Evolutionary conservation across 2,113 vertebrate genomes (phyloP).

Genomic region (Pterophyllum scalare): DNA sequence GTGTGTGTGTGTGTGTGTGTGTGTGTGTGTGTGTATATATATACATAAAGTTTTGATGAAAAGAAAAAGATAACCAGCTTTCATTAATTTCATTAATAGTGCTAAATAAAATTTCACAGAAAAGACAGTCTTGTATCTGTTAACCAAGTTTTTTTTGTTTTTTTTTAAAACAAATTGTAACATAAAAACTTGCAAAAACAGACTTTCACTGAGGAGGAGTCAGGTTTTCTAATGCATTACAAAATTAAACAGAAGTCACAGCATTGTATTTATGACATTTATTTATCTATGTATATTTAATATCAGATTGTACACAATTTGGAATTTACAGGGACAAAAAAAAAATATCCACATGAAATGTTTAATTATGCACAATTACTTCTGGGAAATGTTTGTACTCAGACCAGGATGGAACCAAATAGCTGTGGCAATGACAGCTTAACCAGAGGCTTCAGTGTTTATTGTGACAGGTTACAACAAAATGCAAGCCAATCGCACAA

Average conservation of each 20-base stretch:
- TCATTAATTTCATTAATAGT: neutral
- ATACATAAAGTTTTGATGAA: too few species aligned
- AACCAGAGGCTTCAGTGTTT: slow-evolving; percentile 3
- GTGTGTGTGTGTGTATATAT: too few species aligned
- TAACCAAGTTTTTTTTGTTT: neutral
- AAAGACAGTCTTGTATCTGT: too few species aligned
- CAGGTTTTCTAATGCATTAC: neutral
- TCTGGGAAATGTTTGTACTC: slow-evolving; percentile 45
- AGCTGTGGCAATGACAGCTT: slow-evolving; percentile 16
- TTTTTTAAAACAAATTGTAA: neutral
- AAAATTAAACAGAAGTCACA: slow-evolving; percentile 32
- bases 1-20: too few species aligned
- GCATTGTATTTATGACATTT: slow-evolving; percentile 68
- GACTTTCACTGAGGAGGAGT: neutral
- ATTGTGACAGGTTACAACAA: slow-evolving; percentile 29
- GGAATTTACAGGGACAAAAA: slow-evolving; percentile 73
- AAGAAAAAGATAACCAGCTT: neutral
- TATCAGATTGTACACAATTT: slow-evolving; percentile 80
- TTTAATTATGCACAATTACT: slow-evolving; percentile 67
- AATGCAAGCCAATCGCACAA: neutral
- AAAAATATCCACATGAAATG: slow-evolving; percentile 77
- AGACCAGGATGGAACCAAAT: slow-evolving; percentile 52
- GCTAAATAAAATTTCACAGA: neutral
- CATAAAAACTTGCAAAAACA: neutral
- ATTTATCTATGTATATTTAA: slow-evolving; percentile 79